Base-by-base conservation (phyloP, 1,140 invertebrate species). In the Drosophila elegans region DNA sequence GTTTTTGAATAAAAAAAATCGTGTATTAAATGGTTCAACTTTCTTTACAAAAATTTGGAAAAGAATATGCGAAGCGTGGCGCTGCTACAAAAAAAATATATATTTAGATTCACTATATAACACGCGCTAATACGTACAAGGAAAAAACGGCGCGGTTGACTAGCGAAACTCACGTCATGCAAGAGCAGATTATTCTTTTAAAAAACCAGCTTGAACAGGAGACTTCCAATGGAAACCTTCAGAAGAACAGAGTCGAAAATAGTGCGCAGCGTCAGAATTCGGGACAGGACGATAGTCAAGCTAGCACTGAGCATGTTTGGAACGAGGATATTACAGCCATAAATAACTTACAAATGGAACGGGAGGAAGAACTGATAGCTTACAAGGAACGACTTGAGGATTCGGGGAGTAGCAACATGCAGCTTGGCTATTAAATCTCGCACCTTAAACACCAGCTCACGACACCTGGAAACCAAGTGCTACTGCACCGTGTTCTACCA, bases 381-480 rank as follows among this genome's bases (percentile, higher is more conserved):
- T 92, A 91, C 60, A 92, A 92, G 55, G 92, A 92, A 49, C 77
- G 74, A n/a, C 67, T 91, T 34, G 88, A 90, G 48, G 21, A 79
- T 42, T 78, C 81, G 6, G 90, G 84, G 55, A 74, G 57, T 3
- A 78, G 62, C 21, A 91, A 90, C 80, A n/a, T 91, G 5, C 48
- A 80, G 12, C 66, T 92, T 13, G 75, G 85, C 45, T 68, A 75
- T 21, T 79, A 92, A 75, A 84, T 92, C 27, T 71, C 71, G 9
- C 59, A 72, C 7, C 42, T 79, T 12, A 74, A 91, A 45, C 67
- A 74, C n/a, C 48, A 49, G 13, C 41, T 59, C 13, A 13, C 21
- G 5, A 7, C 27, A 16, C 34, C 38, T 44, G 34, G 36, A 7
- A 48, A 74, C 6, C 41, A 66, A 16, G 11, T 68, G 6, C 5